A percentile compares a stretch with the other conserved stretches of the same genome.
phyloP scores from a whole-genome alignment of 2,797 vertebrate species.

The Malurus splendens region DNA sequence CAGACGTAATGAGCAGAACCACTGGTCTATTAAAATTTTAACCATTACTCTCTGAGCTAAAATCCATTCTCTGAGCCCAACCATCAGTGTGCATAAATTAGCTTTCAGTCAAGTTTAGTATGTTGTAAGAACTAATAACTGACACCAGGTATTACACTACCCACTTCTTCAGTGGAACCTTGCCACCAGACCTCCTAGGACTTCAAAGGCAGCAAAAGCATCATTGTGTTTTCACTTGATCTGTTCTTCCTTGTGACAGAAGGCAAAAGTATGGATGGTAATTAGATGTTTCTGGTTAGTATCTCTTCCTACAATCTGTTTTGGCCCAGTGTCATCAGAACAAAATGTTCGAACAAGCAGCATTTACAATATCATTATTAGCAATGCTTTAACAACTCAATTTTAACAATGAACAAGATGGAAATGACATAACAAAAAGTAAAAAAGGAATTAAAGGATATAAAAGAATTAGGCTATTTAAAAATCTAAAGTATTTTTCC shows the following conservation, averaged over 20 bases:
- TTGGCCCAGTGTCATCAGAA: neutral
- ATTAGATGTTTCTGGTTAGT: neutral
- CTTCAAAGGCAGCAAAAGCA: neutral
- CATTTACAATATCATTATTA: neutral
- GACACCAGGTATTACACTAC: neutral
- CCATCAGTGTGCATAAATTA: neutral
- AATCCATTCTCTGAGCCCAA: neutral
- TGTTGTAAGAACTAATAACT: neutral
- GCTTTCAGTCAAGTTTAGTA: neutral
- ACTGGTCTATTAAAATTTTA: neutral
- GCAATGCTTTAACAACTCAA: neutral
- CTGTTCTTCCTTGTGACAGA: neutral
- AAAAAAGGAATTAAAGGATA: conserved; percentile 8
- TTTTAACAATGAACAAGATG: conserved; percentile 29
- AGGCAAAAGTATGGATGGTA: neutral
- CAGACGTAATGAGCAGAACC: neutral
- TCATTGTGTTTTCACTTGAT: neutral
- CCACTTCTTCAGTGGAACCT: neutral
- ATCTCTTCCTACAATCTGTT: neutral
- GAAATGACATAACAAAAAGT: conserved; percentile 28
- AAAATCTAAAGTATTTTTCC: conserved; percentile 4
- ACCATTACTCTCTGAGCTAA: neutral
- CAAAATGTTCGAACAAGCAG: conserved; percentile 15
- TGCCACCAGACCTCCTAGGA: neutral
- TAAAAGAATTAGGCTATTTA: conserved; percentile 25